These are phyloP conservation scores for Thripadectes ignobilis DNA, from an alignment of 2,797 vertebrate genomes.

Conservation along the genomic window DNA sequence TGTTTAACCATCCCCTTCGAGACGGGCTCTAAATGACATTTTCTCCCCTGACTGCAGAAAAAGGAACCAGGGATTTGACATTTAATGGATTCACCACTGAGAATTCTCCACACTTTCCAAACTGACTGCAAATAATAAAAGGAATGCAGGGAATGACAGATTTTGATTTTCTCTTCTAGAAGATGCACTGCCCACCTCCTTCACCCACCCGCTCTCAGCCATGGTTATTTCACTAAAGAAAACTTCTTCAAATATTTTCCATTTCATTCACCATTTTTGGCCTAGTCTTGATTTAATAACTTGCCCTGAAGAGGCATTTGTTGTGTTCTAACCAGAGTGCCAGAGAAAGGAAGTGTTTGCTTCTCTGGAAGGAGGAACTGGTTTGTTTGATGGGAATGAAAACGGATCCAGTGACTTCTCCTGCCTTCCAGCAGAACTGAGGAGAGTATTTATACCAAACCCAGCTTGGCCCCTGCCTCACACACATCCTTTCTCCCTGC, in stretches of 20 bases:
- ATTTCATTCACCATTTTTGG: not conserved
- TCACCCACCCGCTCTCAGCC: not conserved
- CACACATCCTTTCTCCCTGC: not conserved
- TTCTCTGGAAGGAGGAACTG: not conserved
- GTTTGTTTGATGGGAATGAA: not conserved
- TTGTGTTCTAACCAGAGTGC: not conserved
- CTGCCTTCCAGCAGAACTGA: not conserved
- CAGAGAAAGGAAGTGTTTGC: not conserved
- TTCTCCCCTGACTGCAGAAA: not conserved
- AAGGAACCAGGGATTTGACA: not conserved
- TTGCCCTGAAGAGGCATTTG: not conserved
- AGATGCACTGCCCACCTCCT: not conserved
- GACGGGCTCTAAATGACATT: not conserved
- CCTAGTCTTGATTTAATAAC: not conserved
- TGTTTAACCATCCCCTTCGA: not conserved
- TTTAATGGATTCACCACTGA: not conserved
- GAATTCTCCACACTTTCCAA: not conserved
- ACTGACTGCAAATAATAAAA: not conserved
- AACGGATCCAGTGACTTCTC: not conserved
- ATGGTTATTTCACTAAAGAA: not conserved
- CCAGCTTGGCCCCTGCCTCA: not conserved
- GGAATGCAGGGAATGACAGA: not conserved
- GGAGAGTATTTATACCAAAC: not conserved
- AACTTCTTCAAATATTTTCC: constrained; percentile 23
- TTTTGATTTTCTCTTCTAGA: not conserved